These are phyloP conservation scores for Onthophagus sagittarius DNA, from an alignment of 2,888 invertebrate species.

Conservation along the genomic window DNA sequence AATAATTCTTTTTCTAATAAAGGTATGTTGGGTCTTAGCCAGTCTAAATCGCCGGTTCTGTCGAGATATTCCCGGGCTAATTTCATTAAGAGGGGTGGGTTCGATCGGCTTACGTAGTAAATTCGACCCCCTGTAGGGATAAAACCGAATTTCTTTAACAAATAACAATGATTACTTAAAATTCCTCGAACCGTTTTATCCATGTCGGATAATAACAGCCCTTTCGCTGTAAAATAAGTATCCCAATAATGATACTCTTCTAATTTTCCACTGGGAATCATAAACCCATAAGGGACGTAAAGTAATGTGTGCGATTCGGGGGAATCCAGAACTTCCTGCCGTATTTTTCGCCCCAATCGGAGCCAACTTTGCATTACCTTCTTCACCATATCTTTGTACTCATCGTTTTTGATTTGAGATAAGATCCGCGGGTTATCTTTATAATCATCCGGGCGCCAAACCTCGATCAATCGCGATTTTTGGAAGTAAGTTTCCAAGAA, in stretches of 20 bases:
- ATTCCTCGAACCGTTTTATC: constrained; percentile 58
- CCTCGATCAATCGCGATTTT: constrained; percentile 48
- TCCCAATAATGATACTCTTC: constrained; percentile 83
- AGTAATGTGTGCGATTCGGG: constrained; percentile 41
- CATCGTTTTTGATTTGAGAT: constrained; percentile 54
- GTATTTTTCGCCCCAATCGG: constrained; percentile 59
- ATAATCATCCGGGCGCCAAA: constrained; percentile 60
- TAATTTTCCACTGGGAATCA: constrained; percentile 70
- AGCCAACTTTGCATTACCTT: constrained; percentile 62
- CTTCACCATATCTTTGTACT: constrained; percentile 53
- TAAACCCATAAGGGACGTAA: constrained; percentile 54
- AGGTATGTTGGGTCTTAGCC: constrained; percentile 57
- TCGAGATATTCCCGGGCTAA: constrained; percentile 68
- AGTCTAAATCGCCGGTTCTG: constrained; percentile 60
- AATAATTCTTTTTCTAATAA: constrained; percentile 60
- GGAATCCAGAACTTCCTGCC: constrained; percentile 52
- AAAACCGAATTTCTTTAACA: constrained; percentile 64
- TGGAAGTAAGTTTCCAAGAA: constrained; percentile 14
- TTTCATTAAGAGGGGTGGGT: constrained; percentile 64
- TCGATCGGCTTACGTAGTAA: constrained; percentile 70
- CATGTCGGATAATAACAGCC: constrained; percentile 75
- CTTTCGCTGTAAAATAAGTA: constrained; percentile 81
- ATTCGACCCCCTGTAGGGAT: constrained; percentile 80
- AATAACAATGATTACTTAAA: constrained; percentile 67
- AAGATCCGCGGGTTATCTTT: constrained; percentile 60